Evolutionary conservation across 2,113 vertebrate genomes (phyloP).

Genomic region (Jaculus jaculus): DNA sequence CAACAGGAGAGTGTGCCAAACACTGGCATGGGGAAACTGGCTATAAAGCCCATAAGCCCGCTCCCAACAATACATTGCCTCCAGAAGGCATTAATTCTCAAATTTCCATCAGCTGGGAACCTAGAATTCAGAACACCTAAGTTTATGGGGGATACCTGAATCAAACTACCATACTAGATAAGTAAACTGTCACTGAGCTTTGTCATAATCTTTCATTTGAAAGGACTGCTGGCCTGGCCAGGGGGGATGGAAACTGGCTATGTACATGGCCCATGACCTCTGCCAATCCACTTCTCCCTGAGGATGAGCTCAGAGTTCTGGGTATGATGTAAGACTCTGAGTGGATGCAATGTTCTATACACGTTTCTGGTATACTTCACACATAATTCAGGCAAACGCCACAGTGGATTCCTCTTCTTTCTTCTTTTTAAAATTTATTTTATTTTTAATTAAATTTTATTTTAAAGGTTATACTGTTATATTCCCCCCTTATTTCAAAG

Average conservation of each 20-base stretch:
- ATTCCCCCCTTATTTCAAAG: not conserved
- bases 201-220: not conserved
- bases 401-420: not conserved
- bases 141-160: too few species aligned
- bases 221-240: not conserved
- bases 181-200: not conserved
- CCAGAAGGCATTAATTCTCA: too few species aligned
- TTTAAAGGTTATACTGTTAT: too few species aligned
- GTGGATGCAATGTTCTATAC: not conserved
- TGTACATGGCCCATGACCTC: not conserved
- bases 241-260: not conserved
- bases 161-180: not conserved
- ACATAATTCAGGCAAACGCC: not conserved
- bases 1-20: too few species aligned
- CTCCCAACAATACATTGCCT: too few species aligned
- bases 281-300: not conserved
- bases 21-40: too few species aligned
- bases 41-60: too few species aligned
- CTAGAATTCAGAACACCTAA: too few species aligned
- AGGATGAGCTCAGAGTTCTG: not conserved
- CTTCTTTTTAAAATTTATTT: too few species aligned
- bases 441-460: too few species aligned
- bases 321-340: not conserved
- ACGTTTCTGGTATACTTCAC: not conserved
- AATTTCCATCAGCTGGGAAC: too few species aligned